Percentiles rank a stretch among this genome's conserved stretches.
Evolutionary conservation across 2,797 vertebrate species (phyloP).

Genomic region (Miichthys miiuy): DNA sequence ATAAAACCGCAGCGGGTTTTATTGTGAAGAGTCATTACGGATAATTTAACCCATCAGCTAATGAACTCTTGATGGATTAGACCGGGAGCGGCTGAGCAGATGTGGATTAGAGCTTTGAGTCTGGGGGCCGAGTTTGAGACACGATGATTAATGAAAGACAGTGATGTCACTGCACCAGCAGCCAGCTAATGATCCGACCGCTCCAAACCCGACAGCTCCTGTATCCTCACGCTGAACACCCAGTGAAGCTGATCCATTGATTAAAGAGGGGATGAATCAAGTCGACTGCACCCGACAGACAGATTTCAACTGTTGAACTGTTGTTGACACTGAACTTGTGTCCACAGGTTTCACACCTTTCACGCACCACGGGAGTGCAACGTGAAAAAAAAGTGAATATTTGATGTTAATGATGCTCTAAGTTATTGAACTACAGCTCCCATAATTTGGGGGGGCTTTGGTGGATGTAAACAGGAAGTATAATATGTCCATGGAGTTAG

Average conservation of each 20-base stretch:
- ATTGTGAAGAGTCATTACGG: conserved; percentile 40
- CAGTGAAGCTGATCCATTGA: conserved; percentile 8
- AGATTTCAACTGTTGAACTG: not conserved
- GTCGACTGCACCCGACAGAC: not conserved
- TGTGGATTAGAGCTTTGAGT: conserved; percentile 50
- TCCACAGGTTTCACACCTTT: not conserved
- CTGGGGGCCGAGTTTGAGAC: conserved; percentile 31
- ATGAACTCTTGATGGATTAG: conserved; percentile 62
- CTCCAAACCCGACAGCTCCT: conserved; percentile 25
- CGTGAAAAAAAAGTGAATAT: not conserved
- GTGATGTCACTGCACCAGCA: conserved; percentile 17
- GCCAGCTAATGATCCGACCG: conserved; percentile 44
- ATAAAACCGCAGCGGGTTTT: conserved; percentile 22
- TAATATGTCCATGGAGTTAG: not conserved
- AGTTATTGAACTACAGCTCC: not conserved
- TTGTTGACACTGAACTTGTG: no score
- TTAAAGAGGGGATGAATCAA: not conserved
- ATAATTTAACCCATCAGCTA: conserved; percentile 57
- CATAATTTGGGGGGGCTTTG: not conserved
- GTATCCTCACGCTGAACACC: conserved; percentile 19
- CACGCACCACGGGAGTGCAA: not conserved
- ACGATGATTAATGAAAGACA: conserved; percentile 57
- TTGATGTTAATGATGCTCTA: not conserved
- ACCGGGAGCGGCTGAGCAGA: conserved; percentile 43
- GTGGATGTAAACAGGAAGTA: not conserved